Base-by-base conservation (phyloP, 2,888 invertebrate genomes). In the Rhingia campestris region DNA sequence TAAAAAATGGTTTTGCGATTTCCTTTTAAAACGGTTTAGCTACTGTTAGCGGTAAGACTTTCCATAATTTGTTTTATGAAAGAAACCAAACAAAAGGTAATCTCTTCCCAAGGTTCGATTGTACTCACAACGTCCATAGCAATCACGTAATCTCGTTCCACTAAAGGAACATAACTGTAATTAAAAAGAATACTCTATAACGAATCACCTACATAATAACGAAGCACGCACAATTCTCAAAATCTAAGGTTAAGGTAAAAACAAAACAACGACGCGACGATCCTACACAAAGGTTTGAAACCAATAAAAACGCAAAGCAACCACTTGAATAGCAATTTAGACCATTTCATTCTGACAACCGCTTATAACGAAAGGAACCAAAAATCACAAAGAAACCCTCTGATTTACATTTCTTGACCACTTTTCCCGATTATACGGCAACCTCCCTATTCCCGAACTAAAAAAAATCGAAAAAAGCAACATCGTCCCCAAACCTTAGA, bases 301-400 rank as follows among this genome's bases (percentile, higher is more conserved):
- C 59, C 35, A 47, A 61, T 53, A 58, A 56, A 59, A 49, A 51
- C 41, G 30, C 73, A 54, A 54, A 63, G 63, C 73, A 63, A 61
- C 73, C 73, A 63, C 73, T 73, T 73, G 73, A 73, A 73, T 73
- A 73, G 63, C 75, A 76, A 76, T 69, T 76, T 67, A 53, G 41
- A 75, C 51, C 56, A 75, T 67, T 76, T 76, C 66, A 73, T 66
- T 64, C 45, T 58, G 59, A 72, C 64, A 66, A 64, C 64, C 43
- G 51, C 35, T 63, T 37, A 49, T 80, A 66, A 54, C 61, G 56
- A 74, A 59, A 41, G 41, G 61, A 49, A 63, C 54, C 73, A 81
- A 69, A 63, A 67, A 49, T 69, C 43, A 51, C 35, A 69, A 56
- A 58, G 75, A 45, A 64, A 63, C 64, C 37, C 39, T 58, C 41